These are phyloP conservation scores for Phania funesta DNA, from an alignment of 2,888 invertebrate species.

Conservation along the genomic window DNA sequence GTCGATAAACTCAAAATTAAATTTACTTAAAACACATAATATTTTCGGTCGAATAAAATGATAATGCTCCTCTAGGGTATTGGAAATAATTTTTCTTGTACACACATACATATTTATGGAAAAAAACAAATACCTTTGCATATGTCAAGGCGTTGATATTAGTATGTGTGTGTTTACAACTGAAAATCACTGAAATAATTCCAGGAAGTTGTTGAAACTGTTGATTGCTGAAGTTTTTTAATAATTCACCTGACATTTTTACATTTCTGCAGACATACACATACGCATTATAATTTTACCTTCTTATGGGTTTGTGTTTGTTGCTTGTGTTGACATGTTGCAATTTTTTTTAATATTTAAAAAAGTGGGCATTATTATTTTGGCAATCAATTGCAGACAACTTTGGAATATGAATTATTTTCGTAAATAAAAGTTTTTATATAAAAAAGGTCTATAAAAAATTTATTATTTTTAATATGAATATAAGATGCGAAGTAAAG, in stretches of 20 bases:
- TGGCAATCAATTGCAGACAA: not conserved
- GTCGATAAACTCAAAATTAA: too few relatives aligned
- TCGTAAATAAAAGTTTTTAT: too few relatives aligned
- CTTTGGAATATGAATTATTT: not conserved
- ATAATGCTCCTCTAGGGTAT: too few relatives aligned
- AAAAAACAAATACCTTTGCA: too few relatives aligned
- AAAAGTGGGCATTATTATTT: not conserved
- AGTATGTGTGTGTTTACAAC: not conserved
- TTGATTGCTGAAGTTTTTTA: slow-evolving; percentile 58
- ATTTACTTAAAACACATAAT: too few relatives aligned
- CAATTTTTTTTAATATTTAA: not conserved
- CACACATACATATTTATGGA: too few relatives aligned
- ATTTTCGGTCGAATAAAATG: too few relatives aligned
- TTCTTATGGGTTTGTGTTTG: not conserved
- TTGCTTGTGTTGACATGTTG: slow-evolving; percentile 41
- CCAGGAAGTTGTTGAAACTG: slow-evolving; percentile 45
- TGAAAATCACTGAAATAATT: slow-evolving; percentile 19
- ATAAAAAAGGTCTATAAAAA: too few relatives aligned
- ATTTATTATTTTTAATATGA: too few relatives aligned
- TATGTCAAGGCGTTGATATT: not conserved
- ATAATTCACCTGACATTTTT: slow-evolving; percentile 61
- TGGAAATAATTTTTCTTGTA: too few relatives aligned
- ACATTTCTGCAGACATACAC: not conserved
- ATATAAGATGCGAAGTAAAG: too few relatives aligned
- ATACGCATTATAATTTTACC: not conserved